phyloP scores from a whole-genome alignment of 2,888 invertebrate species.

The Euphydryas editha region DNA sequence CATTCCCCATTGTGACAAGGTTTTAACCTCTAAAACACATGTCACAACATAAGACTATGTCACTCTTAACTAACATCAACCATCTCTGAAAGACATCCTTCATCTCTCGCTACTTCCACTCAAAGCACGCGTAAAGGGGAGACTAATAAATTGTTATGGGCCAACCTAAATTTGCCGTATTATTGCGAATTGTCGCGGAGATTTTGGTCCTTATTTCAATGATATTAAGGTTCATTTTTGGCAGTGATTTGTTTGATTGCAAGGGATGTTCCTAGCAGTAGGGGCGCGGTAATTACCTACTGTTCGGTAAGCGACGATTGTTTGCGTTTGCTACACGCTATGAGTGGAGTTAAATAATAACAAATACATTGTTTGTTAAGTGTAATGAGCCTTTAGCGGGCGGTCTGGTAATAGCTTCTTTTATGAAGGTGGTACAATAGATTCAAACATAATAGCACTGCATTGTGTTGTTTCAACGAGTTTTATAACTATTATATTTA shows the following conservation, averaged over 20 bases:
- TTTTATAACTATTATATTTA: constrained; percentile 29
- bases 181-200: constrained; percentile 27
- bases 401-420: constrained; percentile 60
- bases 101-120: constrained; percentile 38
- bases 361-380: constrained; percentile 68
- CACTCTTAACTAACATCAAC: constrained; percentile 48
- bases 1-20: constrained; percentile 53
- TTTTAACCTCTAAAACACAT: constrained; percentile 61
- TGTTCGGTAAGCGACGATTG: constrained; percentile 64
- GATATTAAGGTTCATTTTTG: constrained; percentile 45
- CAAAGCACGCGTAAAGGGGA: constrained; percentile 39
- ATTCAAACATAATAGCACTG: constrained; percentile 40
- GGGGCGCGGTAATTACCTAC: constrained; percentile 71
- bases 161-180: constrained; percentile 54
- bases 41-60: constrained; percentile 59
- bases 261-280: constrained; percentile 59
- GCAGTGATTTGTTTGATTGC: constrained; percentile 30
- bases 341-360: constrained; percentile 69
- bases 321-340: constrained; percentile 60
- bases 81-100: constrained; percentile 50
- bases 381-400: constrained; percentile 60
- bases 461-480: constrained; percentile 31
- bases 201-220: constrained; percentile 34
- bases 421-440: constrained; percentile 37
- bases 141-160: constrained; percentile 48